A percentile compares a stretch with the other conserved stretches of the same genome.
Evolutionary conservation across 2,888 invertebrate species (phyloP).

Genomic region (Phaedon cochleariae): DNA sequence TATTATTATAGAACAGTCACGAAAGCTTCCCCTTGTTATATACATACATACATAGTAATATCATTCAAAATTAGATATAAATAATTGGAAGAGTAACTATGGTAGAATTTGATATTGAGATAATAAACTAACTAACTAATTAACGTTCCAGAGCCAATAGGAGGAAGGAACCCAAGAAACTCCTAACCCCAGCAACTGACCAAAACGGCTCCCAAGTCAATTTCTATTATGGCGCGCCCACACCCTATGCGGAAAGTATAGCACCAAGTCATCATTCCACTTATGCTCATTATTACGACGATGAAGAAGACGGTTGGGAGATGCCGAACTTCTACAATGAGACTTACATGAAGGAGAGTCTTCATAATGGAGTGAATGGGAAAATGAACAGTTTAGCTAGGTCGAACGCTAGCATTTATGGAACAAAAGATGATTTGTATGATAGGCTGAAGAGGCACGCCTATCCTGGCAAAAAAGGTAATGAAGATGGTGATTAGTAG

Average conservation of each 20-base stretch:
- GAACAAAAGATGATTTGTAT: slow-evolving; percentile 94
- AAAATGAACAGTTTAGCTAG: slow-evolving; percentile 94
- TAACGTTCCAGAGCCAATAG: slow-evolving; percentile 72
- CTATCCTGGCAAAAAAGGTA: slow-evolving; percentile 95
- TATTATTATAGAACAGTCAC: too few species aligned
- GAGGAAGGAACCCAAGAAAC: slow-evolving; percentile 91
- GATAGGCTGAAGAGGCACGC: slow-evolving; percentile 95
- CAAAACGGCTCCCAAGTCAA: slow-evolving; percentile 94
- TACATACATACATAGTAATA: not conserved
- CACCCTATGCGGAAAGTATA: slow-evolving; percentile 94
- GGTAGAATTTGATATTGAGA: not conserved
- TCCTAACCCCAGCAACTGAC: slow-evolving; percentile 86
- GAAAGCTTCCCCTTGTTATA: not conserved
- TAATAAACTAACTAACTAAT: not conserved
- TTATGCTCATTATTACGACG: slow-evolving; percentile 94
- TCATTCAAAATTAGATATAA: too few species aligned
- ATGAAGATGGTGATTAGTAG: slow-evolving; percentile 44
- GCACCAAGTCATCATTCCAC: slow-evolving; percentile 96
- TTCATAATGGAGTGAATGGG: slow-evolving; percentile 85
- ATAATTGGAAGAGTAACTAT: not conserved
- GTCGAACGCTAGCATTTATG: slow-evolving; percentile 93
- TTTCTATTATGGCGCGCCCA: slow-evolving; percentile 95
- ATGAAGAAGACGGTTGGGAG: slow-evolving; percentile 96
- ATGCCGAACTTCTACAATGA: slow-evolving; percentile 98
- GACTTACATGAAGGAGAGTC: slow-evolving; percentile 93